phyloP scores from a whole-genome alignment of 2,888 invertebrate genomes.

The Tetragonula carbonaria region DNA sequence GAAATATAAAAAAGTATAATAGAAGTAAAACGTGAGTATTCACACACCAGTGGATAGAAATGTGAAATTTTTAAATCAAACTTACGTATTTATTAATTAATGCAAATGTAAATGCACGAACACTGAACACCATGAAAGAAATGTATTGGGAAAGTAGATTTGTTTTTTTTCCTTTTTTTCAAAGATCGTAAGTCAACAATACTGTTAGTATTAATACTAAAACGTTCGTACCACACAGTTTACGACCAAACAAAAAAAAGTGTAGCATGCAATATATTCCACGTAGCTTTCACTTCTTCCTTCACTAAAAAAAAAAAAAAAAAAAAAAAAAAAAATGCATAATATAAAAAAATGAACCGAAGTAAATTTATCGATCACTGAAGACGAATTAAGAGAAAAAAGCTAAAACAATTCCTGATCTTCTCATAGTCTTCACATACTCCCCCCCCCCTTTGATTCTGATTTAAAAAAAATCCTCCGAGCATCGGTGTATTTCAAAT shows the following conservation, averaged over 20 bases:
- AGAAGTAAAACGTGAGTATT: background rate
- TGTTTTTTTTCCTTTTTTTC: background rate
- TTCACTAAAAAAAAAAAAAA: background rate
- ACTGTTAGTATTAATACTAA: background rate
- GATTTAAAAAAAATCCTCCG: background rate
- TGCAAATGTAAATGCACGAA: too few species aligned
- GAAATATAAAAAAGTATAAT: background rate
- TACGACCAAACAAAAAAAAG: background rate
- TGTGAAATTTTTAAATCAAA: background rate
- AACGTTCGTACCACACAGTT: background rate
- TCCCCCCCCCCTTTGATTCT: background rate
- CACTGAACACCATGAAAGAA: background rate
- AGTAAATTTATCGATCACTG: background rate
- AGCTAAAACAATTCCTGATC: background rate
- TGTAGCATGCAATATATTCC: background rate
- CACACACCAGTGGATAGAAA: background rate
- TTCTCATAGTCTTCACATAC: background rate
- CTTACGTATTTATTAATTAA: background rate
- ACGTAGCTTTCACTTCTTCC: background rate
- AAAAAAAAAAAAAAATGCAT: background rate
- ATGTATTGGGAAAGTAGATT: background rate
- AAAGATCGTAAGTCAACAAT: background rate
- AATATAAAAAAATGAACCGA: background rate
- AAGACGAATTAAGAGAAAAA: background rate
- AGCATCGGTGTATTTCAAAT: background rate